A percentile compares a stretch with the other conserved stretches of the same genome.
These are phyloP conservation scores for Melanotaenia nigrans DNA, from an alignment of 2,797 vertebrate species.

Conservation along the genomic window DNA sequence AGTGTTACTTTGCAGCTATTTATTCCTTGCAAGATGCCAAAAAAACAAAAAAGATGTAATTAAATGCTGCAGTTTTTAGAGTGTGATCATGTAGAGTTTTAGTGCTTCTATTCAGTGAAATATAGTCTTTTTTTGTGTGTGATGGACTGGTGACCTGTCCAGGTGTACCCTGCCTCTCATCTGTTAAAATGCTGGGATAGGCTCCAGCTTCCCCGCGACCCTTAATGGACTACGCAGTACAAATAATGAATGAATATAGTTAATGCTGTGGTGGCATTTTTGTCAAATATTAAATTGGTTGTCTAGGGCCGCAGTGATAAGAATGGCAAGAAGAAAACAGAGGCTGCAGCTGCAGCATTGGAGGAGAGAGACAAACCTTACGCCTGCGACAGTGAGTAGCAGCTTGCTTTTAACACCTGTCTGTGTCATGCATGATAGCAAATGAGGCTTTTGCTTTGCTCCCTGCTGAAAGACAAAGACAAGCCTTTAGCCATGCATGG, in stretches of 20 bases:
- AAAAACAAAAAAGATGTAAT: not conserved
- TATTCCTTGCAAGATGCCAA: not conserved
- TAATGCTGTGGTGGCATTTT: not conserved
- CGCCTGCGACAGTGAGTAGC: slow-evolving; percentile 96
- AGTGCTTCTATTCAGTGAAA: not conserved
- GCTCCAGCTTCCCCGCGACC: too few relatives aligned
- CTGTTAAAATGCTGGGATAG: not conserved
- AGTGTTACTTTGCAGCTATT: not conserved
- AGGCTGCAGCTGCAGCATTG: slow-evolving; percentile 88
- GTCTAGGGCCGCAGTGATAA: slow-evolving; percentile 90
- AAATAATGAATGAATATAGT: too few relatives aligned
- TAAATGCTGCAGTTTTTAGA: not conserved
- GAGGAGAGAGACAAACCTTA: slow-evolving; percentile 97
- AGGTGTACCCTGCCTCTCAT: too few relatives aligned
- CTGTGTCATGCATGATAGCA: slow-evolving; percentile 44
- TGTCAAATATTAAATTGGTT: slow-evolving; percentile 19
- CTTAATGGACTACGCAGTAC: too few relatives aligned
- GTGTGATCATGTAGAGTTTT: not conserved
- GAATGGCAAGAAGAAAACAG: slow-evolving; percentile 93
- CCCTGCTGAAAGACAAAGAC: slow-evolving; percentile 23
- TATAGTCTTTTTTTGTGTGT: not conserved
- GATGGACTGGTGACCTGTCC: too few relatives aligned
- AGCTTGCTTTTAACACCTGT: not conserved
- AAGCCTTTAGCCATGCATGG: slow-evolving; percentile 49
- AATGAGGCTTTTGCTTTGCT: slow-evolving; percentile 48